These are phyloP conservation scores for Lasioglossum lativentre DNA, from an alignment of 2,888 invertebrate genomes.

Conservation along the genomic window DNA sequence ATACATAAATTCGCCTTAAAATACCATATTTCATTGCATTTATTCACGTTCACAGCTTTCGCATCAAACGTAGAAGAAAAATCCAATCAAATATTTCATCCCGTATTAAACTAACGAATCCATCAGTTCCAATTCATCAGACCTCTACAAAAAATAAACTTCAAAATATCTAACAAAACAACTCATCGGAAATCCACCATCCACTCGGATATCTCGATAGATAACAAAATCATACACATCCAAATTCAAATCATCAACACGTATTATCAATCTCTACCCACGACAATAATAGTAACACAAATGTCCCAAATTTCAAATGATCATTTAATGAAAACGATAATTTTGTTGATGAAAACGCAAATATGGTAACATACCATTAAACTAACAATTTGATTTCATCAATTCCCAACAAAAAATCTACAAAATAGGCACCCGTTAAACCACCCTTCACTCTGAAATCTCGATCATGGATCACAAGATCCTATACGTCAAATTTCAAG, in stretches of 20 bases:
- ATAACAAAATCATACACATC: not conserved
- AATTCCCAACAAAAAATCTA: not conserved
- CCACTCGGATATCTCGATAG: not conserved
- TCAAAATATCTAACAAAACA: not conserved
- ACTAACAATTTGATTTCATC: not conserved
- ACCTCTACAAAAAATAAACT: not conserved
- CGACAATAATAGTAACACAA: not conserved
- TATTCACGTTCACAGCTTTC: not conserved
- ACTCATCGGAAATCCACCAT: no score
- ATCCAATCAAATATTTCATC: not conserved
- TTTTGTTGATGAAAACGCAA: not conserved
- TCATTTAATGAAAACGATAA: not conserved
- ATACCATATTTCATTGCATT: not conserved
- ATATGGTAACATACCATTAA: not conserved
- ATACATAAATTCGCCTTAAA: no score
- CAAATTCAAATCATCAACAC: not conserved
- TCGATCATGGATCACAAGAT: not conserved
- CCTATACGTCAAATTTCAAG: not conserved
- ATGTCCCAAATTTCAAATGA: not conserved
- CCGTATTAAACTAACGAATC: not conserved
- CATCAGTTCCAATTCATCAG: not conserved
- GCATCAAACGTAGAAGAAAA: not conserved
- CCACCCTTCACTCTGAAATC: not conserved
- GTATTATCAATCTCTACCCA: not conserved
- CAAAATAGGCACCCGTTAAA: not conserved